These are phyloP conservation scores for Scaptomyza parva DNA, from an alignment of 2,888 invertebrate genomes.

Conservation along the genomic window DNA sequence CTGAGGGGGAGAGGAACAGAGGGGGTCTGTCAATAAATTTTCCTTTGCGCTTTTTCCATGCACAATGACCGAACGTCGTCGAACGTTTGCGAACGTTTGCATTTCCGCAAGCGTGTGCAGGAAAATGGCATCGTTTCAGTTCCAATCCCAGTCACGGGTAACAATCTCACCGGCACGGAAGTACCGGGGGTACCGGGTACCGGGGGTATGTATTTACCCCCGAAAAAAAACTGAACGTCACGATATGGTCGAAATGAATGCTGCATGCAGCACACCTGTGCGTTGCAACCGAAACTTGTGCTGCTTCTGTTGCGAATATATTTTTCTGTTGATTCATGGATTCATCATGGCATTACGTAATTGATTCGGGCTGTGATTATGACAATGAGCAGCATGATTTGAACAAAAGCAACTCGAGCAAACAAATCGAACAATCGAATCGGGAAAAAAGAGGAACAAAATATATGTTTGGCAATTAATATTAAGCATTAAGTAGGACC, in stretches of 20 bases:
- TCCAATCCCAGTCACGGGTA: slow-evolving; percentile 33
- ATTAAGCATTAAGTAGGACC: slow-evolving; percentile 40
- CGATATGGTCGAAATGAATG: slow-evolving; percentile 35
- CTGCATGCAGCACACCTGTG: slow-evolving; percentile 53
- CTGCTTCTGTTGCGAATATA: background rate
- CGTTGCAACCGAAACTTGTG: slow-evolving; percentile 14
- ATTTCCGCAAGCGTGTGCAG: slow-evolving; percentile 56
- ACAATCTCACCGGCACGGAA: too few relatives aligned
- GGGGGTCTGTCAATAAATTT: slow-evolving; percentile 62
- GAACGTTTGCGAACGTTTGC: slow-evolving; percentile 63
- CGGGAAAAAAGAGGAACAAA: slow-evolving; percentile 19
- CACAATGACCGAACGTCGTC: slow-evolving; percentile 15
- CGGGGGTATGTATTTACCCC: too few relatives aligned
- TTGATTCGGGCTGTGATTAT: slow-evolving; percentile 70
- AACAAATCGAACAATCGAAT: slow-evolving; percentile 42
- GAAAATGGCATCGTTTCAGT: slow-evolving; percentile 1
- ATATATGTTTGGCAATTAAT: slow-evolving; percentile 64
- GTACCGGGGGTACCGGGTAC: too few relatives aligned
- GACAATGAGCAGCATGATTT: slow-evolving; percentile 61
- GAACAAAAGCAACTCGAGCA: slow-evolving; percentile 50
- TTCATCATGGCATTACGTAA: slow-evolving; percentile 59
- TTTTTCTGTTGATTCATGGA: slow-evolving; percentile 25
- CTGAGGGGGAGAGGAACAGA: background rate
- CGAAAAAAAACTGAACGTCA: slow-evolving; percentile 11
- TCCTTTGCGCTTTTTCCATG: slow-evolving; percentile 43